Evolutionary conservation across 2,113 vertebrate genomes (phyloP).

Genomic region (Lutjanus erythropterus): DNA sequence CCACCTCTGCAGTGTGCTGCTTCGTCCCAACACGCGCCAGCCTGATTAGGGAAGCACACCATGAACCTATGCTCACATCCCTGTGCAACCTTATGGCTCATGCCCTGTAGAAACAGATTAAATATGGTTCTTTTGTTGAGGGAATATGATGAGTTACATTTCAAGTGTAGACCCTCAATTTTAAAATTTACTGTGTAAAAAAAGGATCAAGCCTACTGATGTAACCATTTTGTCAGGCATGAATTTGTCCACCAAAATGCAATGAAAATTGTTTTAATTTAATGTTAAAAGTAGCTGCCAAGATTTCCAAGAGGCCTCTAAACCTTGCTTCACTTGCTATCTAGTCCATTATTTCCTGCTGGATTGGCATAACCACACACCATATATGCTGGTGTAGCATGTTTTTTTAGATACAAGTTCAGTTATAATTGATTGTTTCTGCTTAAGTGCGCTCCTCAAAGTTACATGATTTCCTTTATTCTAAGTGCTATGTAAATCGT

Average conservation of each 20-base stretch:
- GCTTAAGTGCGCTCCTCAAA: not conserved
- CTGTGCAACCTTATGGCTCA: slow-evolving; percentile 42
- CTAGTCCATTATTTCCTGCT: slow-evolving; percentile 3
- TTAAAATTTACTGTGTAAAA: not conserved
- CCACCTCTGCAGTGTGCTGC: slow-evolving; percentile 79
- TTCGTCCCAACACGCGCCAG: slow-evolving; percentile 68
- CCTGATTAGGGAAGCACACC: slow-evolving; percentile 75
- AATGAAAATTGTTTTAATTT: not conserved
- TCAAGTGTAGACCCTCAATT: not conserved
- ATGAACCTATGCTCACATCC: slow-evolving; percentile 55
- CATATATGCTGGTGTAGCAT: not conserved
- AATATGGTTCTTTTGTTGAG: slow-evolving; percentile 1
- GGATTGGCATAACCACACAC: not conserved
- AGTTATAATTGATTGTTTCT: slow-evolving; percentile 7
- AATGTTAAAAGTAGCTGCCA: slow-evolving; percentile 3
- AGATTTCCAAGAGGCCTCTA: not conserved
- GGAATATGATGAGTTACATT: not conserved
- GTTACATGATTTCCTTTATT: not conserved
- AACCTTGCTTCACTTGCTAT: not conserved
- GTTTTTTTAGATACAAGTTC: not conserved
- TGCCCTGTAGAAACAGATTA: slow-evolving; percentile 19
- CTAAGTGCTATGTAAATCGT: not conserved
- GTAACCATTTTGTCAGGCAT: slow-evolving; percentile 4
- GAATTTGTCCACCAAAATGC: not conserved
- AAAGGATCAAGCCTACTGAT: not conserved